phyloP scores from a whole-genome alignment of 2,797 vertebrate species.

The Ceyx erithaca region DNA sequence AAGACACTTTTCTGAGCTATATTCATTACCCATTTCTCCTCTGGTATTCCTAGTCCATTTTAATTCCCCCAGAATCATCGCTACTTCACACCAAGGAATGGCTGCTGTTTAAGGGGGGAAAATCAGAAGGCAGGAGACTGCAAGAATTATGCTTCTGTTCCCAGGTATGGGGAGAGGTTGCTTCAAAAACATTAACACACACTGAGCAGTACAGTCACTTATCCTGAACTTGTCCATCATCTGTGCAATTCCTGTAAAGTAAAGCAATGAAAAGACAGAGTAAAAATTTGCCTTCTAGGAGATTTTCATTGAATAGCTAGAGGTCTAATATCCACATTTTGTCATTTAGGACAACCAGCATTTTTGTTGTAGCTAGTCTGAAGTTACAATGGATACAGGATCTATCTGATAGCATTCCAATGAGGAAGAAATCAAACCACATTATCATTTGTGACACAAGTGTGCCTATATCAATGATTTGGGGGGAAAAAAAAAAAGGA shows the following conservation, averaged over 20 bases:
- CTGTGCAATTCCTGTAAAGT: not conserved
- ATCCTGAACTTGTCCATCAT: not conserved
- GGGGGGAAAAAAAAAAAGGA: not conserved
- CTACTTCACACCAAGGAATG: not conserved
- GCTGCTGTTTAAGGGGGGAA: not conserved
- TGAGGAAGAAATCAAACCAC: not conserved
- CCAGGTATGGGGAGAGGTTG: not conserved
- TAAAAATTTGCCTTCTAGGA: not conserved
- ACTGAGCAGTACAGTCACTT: not conserved
- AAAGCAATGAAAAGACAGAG: not conserved
- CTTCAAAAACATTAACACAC: not conserved
- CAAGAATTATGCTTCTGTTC: not conserved
- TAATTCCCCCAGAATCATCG: not conserved
- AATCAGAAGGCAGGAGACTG: not conserved
- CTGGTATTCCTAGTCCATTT: not conserved
- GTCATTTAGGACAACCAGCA: not conserved
- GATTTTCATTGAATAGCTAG: not conserved
- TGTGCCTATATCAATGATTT: not conserved
- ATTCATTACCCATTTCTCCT: slow-evolving; percentile 4
- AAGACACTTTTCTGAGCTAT: not conserved
- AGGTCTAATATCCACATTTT: not conserved
- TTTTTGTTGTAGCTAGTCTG: not conserved
- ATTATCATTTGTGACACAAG: not conserved
- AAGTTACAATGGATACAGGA: not conserved
- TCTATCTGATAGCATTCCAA: not conserved